Evolutionary conservation across 2,797 vertebrate species (phyloP).

Genomic region (Thaleichthys pacificus): DNA sequence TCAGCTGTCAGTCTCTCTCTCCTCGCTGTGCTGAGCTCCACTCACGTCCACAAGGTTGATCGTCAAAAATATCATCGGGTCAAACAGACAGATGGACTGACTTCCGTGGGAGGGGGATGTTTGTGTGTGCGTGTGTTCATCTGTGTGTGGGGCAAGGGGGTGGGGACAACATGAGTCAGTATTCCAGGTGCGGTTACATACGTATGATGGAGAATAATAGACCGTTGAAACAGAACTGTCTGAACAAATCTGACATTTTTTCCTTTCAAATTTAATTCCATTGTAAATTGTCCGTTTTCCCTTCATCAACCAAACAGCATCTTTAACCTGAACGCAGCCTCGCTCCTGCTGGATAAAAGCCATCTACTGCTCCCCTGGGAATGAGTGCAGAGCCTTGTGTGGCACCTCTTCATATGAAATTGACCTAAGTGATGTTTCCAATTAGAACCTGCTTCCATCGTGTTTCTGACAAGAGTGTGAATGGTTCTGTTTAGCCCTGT

Average conservation of each 20-base stretch:
- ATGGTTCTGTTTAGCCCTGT: constrained; percentile 41
- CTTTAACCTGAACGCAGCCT: neutral
- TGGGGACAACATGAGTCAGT: neutral
- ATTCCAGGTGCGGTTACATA: too few species aligned
- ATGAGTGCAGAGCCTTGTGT: constrained; percentile 37
- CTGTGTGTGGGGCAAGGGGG: constrained; percentile 15
- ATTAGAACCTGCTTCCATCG: constrained; percentile 55
- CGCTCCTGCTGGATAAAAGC: constrained; percentile 20
- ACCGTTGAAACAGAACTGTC: too few species aligned
- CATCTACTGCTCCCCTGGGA: constrained; percentile 39
- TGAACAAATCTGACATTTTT: too few species aligned
- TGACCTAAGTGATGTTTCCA: constrained; percentile 56
- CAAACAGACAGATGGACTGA: constrained; percentile 35
- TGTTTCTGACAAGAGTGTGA: constrained; percentile 39
- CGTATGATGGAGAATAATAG: too few species aligned
- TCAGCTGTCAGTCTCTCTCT: constrained; percentile 68
- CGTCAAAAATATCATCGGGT: constrained; percentile 56
- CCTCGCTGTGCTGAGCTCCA: constrained; percentile 28
- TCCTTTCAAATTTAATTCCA: too few species aligned
- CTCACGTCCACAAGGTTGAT: constrained; percentile 50
- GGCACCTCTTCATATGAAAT: constrained; percentile 48
- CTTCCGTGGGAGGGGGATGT: neutral
- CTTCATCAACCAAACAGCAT: neutral
- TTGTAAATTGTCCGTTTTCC: too few species aligned
- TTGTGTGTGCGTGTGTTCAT: constrained; percentile 16